phyloP scores from a whole-genome alignment of 2,888 invertebrate species.

The Dioctria rufipes region DNA sequence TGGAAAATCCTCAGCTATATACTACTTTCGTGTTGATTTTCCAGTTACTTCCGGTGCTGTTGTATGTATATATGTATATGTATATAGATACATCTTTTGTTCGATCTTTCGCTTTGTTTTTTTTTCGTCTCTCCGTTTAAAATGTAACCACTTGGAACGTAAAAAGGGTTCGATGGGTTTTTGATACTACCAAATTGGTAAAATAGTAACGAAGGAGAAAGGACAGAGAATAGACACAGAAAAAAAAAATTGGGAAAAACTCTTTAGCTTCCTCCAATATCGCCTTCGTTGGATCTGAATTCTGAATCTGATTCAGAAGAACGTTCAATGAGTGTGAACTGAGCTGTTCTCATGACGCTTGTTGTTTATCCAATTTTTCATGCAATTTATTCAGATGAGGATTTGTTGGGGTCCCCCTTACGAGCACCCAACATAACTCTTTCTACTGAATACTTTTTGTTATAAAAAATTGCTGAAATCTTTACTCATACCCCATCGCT shows the following conservation, averaged over 20 bases:
- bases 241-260: too few species aligned
- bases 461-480: conserved; percentile 45
- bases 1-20: conserved; percentile 2
- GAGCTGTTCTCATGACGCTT: conserved; percentile 10
- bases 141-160: conserved; percentile 50
- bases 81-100: neutral
- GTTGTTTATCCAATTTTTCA: conserved; percentile 55
- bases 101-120: neutral
- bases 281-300: neutral
- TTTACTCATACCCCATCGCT: neutral
- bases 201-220: conserved; percentile 17
- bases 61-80: too few species aligned
- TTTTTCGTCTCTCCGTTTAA: conserved; percentile 5
- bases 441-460: conserved; percentile 29
- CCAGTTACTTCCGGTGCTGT: conserved; percentile 42
- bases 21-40: conserved; percentile 23
- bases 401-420: conserved; percentile 43
- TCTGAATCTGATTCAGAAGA: neutral
- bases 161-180: conserved; percentile 47
- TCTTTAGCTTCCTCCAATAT: neutral
- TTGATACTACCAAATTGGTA: conserved; percentile 44
- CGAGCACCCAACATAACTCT: conserved; percentile 5
- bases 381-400: conserved; percentile 57
- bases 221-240: too few species aligned
- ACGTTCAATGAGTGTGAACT: conserved; percentile 23